These are phyloP conservation scores for Heliconius hewitsoni DNA, from an alignment of 1,140 invertebrate species.

Conservation along the genomic window DNA sequence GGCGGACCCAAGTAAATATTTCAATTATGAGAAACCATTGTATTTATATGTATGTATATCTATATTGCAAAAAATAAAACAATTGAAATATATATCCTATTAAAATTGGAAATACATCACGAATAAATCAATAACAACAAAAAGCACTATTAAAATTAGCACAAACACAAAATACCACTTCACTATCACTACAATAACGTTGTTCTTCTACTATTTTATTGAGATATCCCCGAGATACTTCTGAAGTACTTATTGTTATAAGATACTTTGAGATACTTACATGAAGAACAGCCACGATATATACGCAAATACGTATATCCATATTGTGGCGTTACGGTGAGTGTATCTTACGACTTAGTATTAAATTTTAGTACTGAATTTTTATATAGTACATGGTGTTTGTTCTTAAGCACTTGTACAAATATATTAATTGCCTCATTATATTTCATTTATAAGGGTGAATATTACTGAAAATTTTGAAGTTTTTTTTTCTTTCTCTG, in stretches of 20 bases:
- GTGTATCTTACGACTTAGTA: background rate
- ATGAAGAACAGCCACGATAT: constrained; percentile 15
- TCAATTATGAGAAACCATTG: background rate
- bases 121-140: background rate
- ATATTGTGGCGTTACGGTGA: constrained; percentile 12
- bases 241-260: background rate
- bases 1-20: background rate
- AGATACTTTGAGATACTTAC: constrained; percentile 19
- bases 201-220: background rate
- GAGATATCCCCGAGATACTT: background rate
- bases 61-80: background rate
- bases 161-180: background rate
- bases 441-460: background rate
- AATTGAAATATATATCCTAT: background rate
- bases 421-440: constrained; percentile 17
- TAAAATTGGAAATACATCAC: background rate
- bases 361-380: constrained; percentile 3
- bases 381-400: background rate
- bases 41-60: background rate
- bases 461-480: background rate
- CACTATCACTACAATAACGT: background rate
- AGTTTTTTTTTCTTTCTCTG: background rate
- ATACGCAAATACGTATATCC: constrained; percentile 21
- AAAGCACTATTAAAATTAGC: background rate
- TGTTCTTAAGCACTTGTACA: constrained; percentile 12